Percentiles rank a stretch among this genome's conserved stretches.
These are phyloP conservation scores for Patella caerulea DNA, from an alignment of 2,888 invertebrate genomes.

Conservation along the genomic window DNA sequence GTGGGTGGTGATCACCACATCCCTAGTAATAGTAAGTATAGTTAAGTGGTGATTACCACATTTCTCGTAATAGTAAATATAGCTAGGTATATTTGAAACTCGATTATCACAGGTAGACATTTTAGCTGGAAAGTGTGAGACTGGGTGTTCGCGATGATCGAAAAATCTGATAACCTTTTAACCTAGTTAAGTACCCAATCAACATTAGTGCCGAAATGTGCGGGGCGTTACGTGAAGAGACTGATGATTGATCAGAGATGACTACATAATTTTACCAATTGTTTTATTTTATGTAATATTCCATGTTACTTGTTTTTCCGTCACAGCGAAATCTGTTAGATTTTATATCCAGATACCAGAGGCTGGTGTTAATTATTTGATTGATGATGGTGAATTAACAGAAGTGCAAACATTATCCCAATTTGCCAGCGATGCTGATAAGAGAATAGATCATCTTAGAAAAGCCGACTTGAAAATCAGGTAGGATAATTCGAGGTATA, in stretches of 20 bases:
- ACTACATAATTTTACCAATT: no score
- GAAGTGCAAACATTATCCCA: not conserved
- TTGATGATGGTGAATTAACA: constrained; percentile 11
- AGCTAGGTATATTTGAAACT: not conserved
- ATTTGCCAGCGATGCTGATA: constrained; percentile 17
- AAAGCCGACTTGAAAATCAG: constrained; percentile 16
- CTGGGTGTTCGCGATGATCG: no score
- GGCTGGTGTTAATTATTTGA: constrained; percentile 11
- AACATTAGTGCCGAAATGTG: no score
- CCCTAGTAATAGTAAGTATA: not conserved
- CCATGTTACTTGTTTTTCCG: not conserved
- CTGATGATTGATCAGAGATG: no score
- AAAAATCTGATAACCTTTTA: no score
- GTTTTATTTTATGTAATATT: not conserved
- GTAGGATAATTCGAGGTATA: not conserved
- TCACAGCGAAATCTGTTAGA: not conserved
- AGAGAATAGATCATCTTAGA: constrained; percentile 7
- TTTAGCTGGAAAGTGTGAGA: no score
- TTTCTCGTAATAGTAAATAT: not conserved
- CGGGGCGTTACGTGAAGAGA: no score
- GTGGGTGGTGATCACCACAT: constrained; percentile 2
- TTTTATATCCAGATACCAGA: not conserved
- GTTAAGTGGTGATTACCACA: not conserved
- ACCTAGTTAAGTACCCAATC: no score
- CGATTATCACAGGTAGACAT: no score